Evolutionary conservation across 2,113 vertebrate species (phyloP).

Genomic region (Steatornis caripensis): DNA sequence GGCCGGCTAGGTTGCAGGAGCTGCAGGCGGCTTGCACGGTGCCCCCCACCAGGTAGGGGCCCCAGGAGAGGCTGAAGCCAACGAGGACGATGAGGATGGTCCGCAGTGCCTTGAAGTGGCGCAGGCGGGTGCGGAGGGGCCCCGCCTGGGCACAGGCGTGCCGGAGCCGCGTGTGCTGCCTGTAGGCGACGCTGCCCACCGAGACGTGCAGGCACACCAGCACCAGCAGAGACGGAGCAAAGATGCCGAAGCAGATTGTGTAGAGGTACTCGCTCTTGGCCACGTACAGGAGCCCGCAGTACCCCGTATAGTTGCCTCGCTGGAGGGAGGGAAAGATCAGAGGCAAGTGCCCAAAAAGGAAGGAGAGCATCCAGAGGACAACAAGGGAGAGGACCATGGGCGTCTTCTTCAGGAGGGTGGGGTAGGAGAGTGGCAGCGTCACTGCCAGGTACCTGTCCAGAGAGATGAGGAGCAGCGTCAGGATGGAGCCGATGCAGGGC

Average conservation of each 20-base stretch:
- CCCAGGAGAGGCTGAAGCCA: constrained; percentile 32
- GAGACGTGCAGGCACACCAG: constrained; percentile 9
- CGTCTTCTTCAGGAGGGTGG: neutral
- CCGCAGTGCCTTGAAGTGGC: constrained; percentile 17
- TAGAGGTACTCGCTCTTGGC: constrained; percentile 40
- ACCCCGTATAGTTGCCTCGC: neutral
- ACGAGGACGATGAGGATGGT: constrained; percentile 5
- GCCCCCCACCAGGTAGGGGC: constrained; percentile 21
- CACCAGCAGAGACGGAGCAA: neutral
- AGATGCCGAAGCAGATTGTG: constrained; percentile 22
- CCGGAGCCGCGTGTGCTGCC: neutral
- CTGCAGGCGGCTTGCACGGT: constrained; percentile 17
- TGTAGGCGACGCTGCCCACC: neutral
- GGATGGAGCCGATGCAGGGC: constrained; percentile 36
- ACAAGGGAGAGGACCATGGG: neutral
- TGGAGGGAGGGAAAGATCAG: constrained; percentile 14
- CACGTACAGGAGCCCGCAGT: constrained; percentile 11
- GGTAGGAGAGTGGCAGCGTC: constrained; percentile 11
- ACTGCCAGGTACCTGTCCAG: constrained; percentile 46
- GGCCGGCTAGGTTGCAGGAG: neutral
- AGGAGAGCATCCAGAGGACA: constrained; percentile 15
- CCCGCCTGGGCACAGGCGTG: neutral
- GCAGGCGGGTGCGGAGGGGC: neutral
- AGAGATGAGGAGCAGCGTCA: constrained; percentile 48
- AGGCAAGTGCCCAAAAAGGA: constrained; percentile 27